Percentiles rank a stretch among this genome's conserved stretches.
Evolutionary conservation across 2,797 vertebrate species (phyloP).

Genomic region (Rhinichthys osculus): DNA sequence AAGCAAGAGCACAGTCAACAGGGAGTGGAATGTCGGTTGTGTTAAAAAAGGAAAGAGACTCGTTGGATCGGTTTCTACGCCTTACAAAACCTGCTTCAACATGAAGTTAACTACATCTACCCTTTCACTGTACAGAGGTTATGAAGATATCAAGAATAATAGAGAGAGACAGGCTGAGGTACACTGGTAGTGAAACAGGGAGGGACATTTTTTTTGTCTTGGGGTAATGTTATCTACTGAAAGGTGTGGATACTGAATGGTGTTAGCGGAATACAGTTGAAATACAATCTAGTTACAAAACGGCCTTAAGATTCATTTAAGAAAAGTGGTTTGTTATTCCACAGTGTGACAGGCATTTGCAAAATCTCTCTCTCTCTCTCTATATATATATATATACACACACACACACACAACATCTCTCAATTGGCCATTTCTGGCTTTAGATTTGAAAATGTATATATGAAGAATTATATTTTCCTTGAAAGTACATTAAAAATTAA

Average conservation of each 20-base stretch:
- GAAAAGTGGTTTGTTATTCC: background rate
- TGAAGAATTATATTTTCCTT: background rate
- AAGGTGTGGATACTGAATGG: background rate
- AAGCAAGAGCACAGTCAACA: background rate
- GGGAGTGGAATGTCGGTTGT: constrained; percentile 9
- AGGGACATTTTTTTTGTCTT: background rate
- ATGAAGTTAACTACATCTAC: background rate
- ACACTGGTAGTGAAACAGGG: background rate
- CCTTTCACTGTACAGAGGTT: constrained; percentile 19
- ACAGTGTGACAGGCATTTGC: background rate
- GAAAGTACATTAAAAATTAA: background rate
- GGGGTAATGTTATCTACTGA: background rate
- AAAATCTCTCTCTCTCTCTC: background rate
- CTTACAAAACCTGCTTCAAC: constrained; percentile 29
- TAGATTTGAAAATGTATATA: too few species aligned
- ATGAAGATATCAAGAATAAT: background rate
- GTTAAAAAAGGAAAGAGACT: background rate
- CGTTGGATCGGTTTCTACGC: background rate
- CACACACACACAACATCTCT: too few species aligned
- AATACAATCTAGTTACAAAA: constrained; percentile 17
- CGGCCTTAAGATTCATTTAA: background rate
- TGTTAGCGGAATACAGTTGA: background rate
- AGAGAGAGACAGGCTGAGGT: background rate
- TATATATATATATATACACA: too few species aligned
- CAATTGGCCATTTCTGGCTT: too few species aligned